These are phyloP conservation scores for Pachypanchax playfairii DNA, from an alignment of 2,113 vertebrate species.

Conservation along the genomic window DNA sequence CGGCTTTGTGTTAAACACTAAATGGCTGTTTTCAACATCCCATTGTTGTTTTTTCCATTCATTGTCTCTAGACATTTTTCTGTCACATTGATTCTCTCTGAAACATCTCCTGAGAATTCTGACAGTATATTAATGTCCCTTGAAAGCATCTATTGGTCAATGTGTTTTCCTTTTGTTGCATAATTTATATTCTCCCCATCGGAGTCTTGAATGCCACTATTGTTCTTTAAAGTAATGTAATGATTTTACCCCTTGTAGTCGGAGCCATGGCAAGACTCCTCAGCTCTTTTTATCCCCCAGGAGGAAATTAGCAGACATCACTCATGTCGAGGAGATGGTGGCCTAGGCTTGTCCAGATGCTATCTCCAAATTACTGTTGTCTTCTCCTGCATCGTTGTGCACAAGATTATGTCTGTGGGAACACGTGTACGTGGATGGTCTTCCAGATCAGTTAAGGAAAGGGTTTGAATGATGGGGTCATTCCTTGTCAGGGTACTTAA, in stretches of 20 bases:
- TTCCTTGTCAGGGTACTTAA: conserved; percentile 33
- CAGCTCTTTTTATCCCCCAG: conserved; percentile 13
- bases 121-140: conserved; percentile 7
- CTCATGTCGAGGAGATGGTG: conserved; percentile 47
- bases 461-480: conserved; percentile 32
- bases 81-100: conserved; percentile 15
- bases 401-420: conserved; percentile 17
- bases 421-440: not conserved
- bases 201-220: not conserved
- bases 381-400: conserved; percentile 1
- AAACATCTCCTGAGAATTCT: not conserved
- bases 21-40: conserved; percentile 1
- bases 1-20: not conserved
- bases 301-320: conserved; percentile 53
- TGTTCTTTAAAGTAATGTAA: conserved; percentile 32
- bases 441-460: conserved; percentile 4
- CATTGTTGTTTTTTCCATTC: not conserved
- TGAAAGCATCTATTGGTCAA: conserved; percentile 26
- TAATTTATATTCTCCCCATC: conserved; percentile 18
- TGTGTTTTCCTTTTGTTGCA: conserved; percentile 11
- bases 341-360: conserved; percentile 47
- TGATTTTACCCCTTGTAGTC: conserved; percentile 33
- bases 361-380: conserved; percentile 72
- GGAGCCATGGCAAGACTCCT: conserved; percentile 16
- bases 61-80: conserved; percentile 10